Evolutionary conservation across 2,888 invertebrate species (phyloP).

Genomic region (Acanthosepion esculentum): DNA sequence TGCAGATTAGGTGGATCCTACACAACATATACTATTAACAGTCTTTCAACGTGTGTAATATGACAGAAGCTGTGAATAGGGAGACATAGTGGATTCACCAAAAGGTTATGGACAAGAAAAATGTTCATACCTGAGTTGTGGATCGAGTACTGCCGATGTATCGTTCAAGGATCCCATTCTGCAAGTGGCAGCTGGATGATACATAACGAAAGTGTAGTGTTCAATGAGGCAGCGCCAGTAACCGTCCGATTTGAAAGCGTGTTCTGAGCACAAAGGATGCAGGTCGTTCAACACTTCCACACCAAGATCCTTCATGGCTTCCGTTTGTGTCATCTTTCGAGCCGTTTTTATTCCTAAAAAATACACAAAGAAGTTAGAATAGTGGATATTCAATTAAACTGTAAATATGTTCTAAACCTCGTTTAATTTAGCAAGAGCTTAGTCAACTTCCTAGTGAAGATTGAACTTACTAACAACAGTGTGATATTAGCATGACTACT

Average conservation of each 20-base stretch:
- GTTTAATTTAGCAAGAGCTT: no score
- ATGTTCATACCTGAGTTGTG: conserved; percentile 71
- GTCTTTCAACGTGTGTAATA: no score
- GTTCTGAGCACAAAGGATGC: conserved; percentile 57
- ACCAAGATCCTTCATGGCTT: conserved; percentile 55
- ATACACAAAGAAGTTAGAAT: no score
- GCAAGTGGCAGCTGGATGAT: conserved; percentile 85
- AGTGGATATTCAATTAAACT: no score
- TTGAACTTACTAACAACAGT: no score
- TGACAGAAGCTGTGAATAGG: no score
- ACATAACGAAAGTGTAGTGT: conserved; percentile 55
- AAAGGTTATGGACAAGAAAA: neutral
- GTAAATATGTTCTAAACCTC: no score
- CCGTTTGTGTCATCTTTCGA: conserved; percentile 55
- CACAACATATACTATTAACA: no score
- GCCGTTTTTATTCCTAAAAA: neutral
- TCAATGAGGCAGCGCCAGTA: conserved; percentile 61
- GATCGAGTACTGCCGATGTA: conserved; percentile 81
- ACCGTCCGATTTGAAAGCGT: conserved; percentile 56
- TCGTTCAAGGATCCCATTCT: conserved; percentile 79
- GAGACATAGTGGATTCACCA: no score
- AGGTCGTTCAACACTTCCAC: conserved; percentile 53
- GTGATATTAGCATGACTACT: no score
- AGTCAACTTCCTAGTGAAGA: no score
- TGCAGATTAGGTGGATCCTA: no score